These are phyloP conservation scores for Gallinago nigripennis DNA, from an alignment of 2,797 vertebrate species.

Conservation along the genomic window DNA sequence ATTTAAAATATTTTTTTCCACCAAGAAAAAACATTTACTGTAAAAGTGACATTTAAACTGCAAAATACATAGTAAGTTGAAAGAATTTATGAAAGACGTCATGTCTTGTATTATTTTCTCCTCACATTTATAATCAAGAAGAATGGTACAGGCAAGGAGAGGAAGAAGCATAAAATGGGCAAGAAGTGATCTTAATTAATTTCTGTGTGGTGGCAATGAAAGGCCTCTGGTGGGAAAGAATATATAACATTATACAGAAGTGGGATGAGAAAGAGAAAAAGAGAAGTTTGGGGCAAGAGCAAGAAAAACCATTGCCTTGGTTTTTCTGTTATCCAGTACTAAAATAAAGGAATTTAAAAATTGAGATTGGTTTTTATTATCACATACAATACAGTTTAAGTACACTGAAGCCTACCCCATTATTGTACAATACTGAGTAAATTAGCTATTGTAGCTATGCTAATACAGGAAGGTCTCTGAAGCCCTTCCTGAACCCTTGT, in stretches of 20 bases:
- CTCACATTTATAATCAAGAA: background rate
- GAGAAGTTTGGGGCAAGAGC: background rate
- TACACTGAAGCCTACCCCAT: background rate
- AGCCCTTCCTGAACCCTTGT: background rate
- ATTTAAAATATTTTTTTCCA: background rate
- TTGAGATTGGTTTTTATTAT: background rate
- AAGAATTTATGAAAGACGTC: background rate
- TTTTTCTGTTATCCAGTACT: background rate
- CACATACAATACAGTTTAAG: background rate
- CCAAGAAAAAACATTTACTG: background rate
- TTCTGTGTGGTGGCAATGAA: background rate
- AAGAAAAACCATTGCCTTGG: background rate
- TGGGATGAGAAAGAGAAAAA: background rate
- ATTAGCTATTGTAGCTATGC: background rate
- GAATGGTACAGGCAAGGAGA: background rate
- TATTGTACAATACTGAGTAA: background rate
- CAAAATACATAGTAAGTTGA: background rate
- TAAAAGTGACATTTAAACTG: background rate
- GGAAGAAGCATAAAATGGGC: background rate
- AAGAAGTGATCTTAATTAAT: background rate
- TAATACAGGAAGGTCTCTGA: background rate
- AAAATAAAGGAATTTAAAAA: background rate
- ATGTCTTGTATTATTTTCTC: background rate
- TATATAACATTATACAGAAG: background rate
- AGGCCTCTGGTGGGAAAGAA: background rate